phyloP scores from a whole-genome alignment of 2,888 invertebrate species.

The Caradrina kadenii region DNA sequence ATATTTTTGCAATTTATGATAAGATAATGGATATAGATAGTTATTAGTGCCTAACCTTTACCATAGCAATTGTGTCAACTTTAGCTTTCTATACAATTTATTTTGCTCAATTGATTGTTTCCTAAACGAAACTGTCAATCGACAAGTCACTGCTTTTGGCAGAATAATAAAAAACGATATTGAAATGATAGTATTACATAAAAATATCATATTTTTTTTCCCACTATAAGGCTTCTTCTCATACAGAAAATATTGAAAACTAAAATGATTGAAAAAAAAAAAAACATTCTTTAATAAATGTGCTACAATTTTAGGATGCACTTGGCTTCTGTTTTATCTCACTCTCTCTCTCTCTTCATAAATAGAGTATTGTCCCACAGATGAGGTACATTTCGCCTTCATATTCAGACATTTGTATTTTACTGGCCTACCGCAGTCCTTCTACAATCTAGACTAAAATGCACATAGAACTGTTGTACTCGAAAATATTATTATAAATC shows the following conservation, averaged over 20 bases:
- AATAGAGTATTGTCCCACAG: constrained; percentile 17
- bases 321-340: neutral
- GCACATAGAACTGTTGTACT: constrained; percentile 29
- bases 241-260: too few species aligned
- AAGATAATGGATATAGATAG: neutral
- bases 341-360: neutral
- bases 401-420: constrained; percentile 40
- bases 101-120: constrained; percentile 19
- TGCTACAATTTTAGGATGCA: neutral
- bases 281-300: neutral
- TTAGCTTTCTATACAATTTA: neutral
- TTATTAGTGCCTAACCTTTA: constrained; percentile 12
- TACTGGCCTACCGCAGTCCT: constrained; percentile 26
- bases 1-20: neutral
- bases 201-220: too few species aligned
- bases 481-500: constrained; percentile 41
- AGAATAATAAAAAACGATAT: constrained; percentile 3
- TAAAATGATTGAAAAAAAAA: neutral
- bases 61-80: constrained; percentile 14
- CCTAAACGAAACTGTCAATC: constrained; percentile 16
- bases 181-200: neutral
- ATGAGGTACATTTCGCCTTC: constrained; percentile 17
- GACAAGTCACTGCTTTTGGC: constrained; percentile 31
- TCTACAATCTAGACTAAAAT: constrained; percentile 41
- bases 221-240: too few species aligned